Conservation (phyloP, 2,888 invertebrate genomes). For the Disparrhopalites patrizii region DNA sequence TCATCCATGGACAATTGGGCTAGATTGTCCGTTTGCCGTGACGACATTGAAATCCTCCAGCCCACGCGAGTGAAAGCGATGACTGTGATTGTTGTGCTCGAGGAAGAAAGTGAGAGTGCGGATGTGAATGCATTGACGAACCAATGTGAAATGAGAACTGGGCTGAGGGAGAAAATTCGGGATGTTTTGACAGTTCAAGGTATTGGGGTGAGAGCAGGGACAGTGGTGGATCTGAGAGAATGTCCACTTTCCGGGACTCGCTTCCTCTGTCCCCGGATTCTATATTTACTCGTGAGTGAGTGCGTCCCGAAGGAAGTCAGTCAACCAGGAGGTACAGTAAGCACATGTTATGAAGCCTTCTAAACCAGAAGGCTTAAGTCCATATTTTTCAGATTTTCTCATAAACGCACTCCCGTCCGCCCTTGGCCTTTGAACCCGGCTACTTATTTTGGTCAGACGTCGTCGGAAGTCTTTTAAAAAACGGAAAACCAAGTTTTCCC, state of each 20-base stretch:
- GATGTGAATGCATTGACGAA: not conserved
- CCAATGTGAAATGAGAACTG: constrained; percentile 1
- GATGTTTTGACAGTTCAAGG: constrained; percentile 39
- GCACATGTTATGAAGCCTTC: too few species aligned
- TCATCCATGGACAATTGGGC: not conserved
- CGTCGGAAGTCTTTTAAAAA: too few species aligned
- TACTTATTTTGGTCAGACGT: too few species aligned
- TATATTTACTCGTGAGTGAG: constrained; percentile 39
- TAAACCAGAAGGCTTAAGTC: too few species aligned
- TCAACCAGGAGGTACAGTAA: too few species aligned
- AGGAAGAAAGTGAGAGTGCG: not conserved
- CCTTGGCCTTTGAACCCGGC: too few species aligned
- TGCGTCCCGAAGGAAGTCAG: constrained; percentile 33
- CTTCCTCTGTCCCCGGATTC: constrained; percentile 25
- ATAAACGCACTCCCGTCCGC: too few species aligned
- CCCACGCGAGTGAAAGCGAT: constrained; percentile 47
- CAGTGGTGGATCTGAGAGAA: constrained; percentile 35
- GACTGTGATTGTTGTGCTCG: constrained; percentile 43
- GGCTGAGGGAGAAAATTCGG: constrained; percentile 36
- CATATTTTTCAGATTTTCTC: too few species aligned
- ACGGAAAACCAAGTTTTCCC: too few species aligned
- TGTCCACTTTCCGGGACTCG: constrained; percentile 35
- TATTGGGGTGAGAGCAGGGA: constrained; percentile 28
- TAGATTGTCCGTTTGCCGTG: not conserved
- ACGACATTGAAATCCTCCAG: too few species aligned